Percentiles rank a stretch among this genome's conserved stretches.
phyloP scores from a whole-genome alignment of 2,797 vertebrate species.

The Ctenochaetus hawaiiensis region DNA sequence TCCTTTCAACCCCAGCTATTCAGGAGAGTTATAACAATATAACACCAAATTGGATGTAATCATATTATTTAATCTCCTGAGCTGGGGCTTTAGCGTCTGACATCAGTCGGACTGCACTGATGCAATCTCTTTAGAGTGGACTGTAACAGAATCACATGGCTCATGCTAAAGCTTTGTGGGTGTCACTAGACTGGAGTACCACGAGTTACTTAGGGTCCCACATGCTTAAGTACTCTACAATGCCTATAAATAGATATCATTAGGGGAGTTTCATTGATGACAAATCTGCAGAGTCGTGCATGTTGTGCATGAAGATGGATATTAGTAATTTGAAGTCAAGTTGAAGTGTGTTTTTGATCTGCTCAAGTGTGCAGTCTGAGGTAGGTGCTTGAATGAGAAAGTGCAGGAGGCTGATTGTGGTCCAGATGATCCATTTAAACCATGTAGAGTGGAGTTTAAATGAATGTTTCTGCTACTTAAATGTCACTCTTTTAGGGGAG shows the following conservation, averaged over 20 bases:
- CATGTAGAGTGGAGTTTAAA: not conserved
- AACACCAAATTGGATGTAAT: slow-evolving; percentile 39
- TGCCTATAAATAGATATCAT: slow-evolving; percentile 16
- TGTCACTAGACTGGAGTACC: slow-evolving; percentile 26
- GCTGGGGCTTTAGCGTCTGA: slow-evolving; percentile 44
- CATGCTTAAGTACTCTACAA: slow-evolving; percentile 16
- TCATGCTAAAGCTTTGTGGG: slow-evolving; percentile 46
- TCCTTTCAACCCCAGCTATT: not conserved
- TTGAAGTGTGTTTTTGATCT: slow-evolving; percentile 20
- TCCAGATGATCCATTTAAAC: not conserved
- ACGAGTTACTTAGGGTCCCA: not conserved
- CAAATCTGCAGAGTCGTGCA: not conserved
- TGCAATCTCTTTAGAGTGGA: slow-evolving; percentile 66
- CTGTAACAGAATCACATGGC: slow-evolving; percentile 64
- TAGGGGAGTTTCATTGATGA: slow-evolving; percentile 24
- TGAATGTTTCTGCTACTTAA: not conserved
- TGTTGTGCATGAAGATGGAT: slow-evolving; percentile 31
- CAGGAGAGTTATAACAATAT: slow-evolving; percentile 11
- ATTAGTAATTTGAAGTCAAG: slow-evolving; percentile 39
- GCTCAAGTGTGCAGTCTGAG: not conserved
- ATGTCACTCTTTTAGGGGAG: not conserved
- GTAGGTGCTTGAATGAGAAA: slow-evolving; percentile 17
- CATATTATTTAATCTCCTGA: slow-evolving; percentile 46
- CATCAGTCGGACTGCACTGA: slow-evolving; percentile 65
- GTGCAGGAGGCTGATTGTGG: not conserved